Evolutionary conservation across 1,140 invertebrate genomes (phyloP).

Genomic region (Ericerus pela): DNA sequence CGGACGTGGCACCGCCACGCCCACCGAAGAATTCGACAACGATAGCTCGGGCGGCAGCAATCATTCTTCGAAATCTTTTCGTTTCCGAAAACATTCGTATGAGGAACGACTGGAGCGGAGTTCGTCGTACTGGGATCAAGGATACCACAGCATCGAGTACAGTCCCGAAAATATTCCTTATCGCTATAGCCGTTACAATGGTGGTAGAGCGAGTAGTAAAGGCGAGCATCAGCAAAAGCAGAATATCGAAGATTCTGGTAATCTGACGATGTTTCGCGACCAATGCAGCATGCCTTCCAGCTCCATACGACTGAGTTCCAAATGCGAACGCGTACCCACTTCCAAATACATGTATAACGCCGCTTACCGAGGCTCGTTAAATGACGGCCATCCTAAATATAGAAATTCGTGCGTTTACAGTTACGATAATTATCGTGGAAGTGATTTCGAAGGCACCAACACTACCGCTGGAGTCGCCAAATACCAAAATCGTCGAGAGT

Average conservation of each 20-base stretch:
- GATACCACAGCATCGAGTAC: constrained; percentile 23
- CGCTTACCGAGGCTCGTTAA: too few species aligned
- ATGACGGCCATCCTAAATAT: too few species aligned
- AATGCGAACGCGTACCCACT: constrained; percentile 1
- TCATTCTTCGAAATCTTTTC: constrained; percentile 15
- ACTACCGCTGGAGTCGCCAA: too few species aligned
- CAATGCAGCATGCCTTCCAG: not conserved
- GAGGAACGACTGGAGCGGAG: not conserved
- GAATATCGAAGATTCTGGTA: too few species aligned
- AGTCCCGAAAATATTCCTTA: not conserved
- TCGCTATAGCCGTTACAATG: not conserved
- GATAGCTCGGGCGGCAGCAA: constrained; percentile 21
- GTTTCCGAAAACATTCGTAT: not conserved
- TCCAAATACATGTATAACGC: not conserved
- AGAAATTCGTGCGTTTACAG: too few species aligned
- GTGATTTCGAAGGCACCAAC: too few species aligned
- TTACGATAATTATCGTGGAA: too few species aligned
- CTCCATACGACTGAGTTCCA: not conserved
- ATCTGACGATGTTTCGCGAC: too few species aligned
- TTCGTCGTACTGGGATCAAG: constrained; percentile 19
- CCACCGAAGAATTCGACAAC: constrained; percentile 19
- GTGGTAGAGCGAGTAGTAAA: too few species aligned
- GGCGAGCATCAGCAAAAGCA: too few species aligned
- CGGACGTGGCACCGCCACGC: constrained; percentile 21
- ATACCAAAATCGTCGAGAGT: too few species aligned